These are phyloP conservation scores for Sebastes dallii DNA, from an alignment of 2,797 vertebrate genomes.

Conservation along the genomic window DNA sequence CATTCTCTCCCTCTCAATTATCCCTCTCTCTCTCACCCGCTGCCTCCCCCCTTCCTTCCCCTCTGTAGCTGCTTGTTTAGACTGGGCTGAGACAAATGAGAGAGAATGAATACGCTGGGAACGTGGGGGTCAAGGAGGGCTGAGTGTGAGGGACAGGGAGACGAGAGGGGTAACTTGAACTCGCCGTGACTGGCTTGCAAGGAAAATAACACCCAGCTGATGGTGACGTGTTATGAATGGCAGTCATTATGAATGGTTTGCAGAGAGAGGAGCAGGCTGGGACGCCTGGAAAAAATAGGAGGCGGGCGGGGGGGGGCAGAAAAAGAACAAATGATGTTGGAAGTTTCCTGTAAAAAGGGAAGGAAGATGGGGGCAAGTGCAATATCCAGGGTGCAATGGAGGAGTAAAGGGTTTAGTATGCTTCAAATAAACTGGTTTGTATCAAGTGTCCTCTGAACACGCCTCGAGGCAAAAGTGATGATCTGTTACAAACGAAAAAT, in stretches of 20 bases:
- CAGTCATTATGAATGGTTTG: constrained; percentile 53
- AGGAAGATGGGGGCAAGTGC: neutral
- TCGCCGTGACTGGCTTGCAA: constrained; percentile 50
- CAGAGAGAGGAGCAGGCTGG: constrained; percentile 25
- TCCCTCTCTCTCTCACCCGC: constrained; percentile 16
- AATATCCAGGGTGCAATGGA: neutral
- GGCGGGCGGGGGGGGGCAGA: neutral
- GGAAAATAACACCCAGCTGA: constrained; percentile 67
- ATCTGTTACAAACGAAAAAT: neutral
- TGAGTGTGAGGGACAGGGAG: constrained; percentile 59
- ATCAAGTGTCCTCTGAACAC: neutral
- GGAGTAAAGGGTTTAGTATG: neutral
- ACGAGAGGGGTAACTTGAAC: constrained; percentile 74
- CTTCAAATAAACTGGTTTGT: neutral
- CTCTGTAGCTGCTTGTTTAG: constrained; percentile 74
- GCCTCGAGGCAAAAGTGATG: neutral
- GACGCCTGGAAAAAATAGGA: constrained; percentile 19
- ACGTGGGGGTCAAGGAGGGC: constrained; percentile 72
- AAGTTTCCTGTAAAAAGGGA: neutral
- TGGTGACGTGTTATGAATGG: constrained; percentile 71
- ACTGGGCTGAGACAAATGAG: constrained; percentile 77
- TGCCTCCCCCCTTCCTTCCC: constrained; percentile 6
- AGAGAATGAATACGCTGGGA: constrained; percentile 68
- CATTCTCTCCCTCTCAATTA: constrained; percentile 61
- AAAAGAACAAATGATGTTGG: constrained; percentile 20